Base-by-base conservation (phyloP, 2,113 vertebrate species). In the Urocynchramus pylzowi region DNA sequence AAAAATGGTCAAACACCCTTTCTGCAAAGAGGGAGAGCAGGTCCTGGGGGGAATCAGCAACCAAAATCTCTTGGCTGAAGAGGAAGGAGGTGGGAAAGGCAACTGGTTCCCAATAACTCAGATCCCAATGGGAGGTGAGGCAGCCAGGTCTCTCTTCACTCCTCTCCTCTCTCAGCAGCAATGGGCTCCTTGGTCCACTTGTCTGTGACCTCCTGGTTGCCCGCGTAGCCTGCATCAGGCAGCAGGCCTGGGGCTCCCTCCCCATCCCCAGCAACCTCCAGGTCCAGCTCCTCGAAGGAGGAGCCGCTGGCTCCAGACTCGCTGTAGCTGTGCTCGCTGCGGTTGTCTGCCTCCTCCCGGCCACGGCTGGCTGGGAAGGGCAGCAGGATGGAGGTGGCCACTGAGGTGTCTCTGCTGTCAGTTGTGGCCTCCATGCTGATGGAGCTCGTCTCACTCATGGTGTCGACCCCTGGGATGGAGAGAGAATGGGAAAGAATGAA, bases 221-320 rank as follows among this genome's bases (percentile, higher is more conserved):
- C 96, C 1, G 6, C 5, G 0, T 75, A 89, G 67, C 84, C 90
- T 13, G 19, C 39, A 1, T 79, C 76, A 0, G 68, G 84, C 31
- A 90, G 64, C 50, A 94, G 95, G 45, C 95, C 95, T 7, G 87
- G 39, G 42, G 88, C 44, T 37, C 97, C 98, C 26, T 98, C 98
- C 12, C 90, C 96, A 0, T 97, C 92, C 33, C 78, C 97, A 0
- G 96, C 78, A 12, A 75, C 98, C 94, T 99, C 99, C 97, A 99
- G 98, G 97, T 99, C 99, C 63, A 99, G 98, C 95, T 99, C 99
- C 95, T 99, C 99, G 8, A 99, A 99, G 84, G 99, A 99, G 2
- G 99, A 99, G 87, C 99, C 98, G 3, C 99, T 99, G 96, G 98
- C 98, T 49, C 99, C 96, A 0, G 99, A 99, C 90, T 98, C 99